Evolutionary conservation across 2,888 invertebrate species (phyloP).

Genomic region (Crepidodera aurea): DNA sequence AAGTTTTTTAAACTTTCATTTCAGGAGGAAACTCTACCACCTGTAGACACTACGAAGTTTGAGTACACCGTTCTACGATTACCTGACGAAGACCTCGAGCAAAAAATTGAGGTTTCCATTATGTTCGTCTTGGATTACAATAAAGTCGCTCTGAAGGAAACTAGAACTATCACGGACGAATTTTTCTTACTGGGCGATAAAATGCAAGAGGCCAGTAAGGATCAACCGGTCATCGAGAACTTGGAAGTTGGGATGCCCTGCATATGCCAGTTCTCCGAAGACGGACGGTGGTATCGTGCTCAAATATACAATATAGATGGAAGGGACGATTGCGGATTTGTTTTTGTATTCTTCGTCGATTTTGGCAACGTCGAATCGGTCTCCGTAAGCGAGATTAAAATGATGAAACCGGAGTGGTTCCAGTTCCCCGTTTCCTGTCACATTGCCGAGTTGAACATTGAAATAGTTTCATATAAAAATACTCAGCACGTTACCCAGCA

Average conservation of each 20-base stretch:
- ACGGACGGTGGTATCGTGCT: slow-evolving; percentile 78
- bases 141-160: slow-evolving; percentile 47
- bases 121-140: slow-evolving; percentile 53
- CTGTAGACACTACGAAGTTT: slow-evolving; percentile 28
- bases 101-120: slow-evolving; percentile 55
- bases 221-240: slow-evolving; percentile 61
- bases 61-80: slow-evolving; percentile 26
- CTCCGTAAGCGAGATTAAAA: slow-evolving; percentile 61
- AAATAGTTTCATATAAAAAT: slow-evolving; percentile 38
- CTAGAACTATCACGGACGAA: slow-evolving; percentile 28
- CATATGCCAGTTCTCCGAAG: slow-evolving; percentile 68
- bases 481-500: slow-evolving; percentile 38
- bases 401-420: slow-evolving; percentile 64
- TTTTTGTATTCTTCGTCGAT: slow-evolving; percentile 77
- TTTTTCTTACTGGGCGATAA: slow-evolving; percentile 65
- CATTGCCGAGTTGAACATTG: slow-evolving; percentile 61
- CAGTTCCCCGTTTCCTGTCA: slow-evolving; percentile 65
- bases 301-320: slow-evolving; percentile 65
- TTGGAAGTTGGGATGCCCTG: slow-evolving; percentile 67
- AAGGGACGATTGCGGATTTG: slow-evolving; percentile 53
- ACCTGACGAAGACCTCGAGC: slow-evolving; percentile 9
- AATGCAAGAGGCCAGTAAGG: slow-evolving; percentile 62
- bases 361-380: slow-evolving; percentile 74
- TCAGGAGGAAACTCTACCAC: slow-evolving; percentile 21
- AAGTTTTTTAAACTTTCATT: too few species aligned